These are phyloP conservation scores for Acanthurus lineatus DNA, from an alignment of 2,797 vertebrate species.

Conservation along the genomic window DNA sequence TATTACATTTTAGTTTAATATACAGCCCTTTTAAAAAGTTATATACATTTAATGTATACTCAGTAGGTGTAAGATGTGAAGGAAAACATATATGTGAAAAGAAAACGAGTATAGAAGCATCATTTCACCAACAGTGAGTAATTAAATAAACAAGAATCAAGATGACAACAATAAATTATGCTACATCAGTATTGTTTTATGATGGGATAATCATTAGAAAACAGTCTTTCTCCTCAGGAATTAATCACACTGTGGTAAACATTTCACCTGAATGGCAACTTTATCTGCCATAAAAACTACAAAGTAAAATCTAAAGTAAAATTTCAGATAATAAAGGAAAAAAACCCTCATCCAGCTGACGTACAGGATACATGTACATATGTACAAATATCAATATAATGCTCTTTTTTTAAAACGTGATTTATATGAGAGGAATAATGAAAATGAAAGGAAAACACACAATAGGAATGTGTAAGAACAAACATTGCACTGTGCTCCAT, in stretches of 20 bases:
- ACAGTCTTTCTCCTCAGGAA: constrained; percentile 52
- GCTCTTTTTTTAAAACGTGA: constrained; percentile 5
- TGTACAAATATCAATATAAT: constrained; percentile 42
- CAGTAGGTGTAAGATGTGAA: constrained; percentile 38
- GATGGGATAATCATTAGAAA: constrained; percentile 42
- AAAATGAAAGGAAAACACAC: constrained; percentile 22
- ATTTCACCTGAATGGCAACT: constrained; percentile 57
- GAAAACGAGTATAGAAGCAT: constrained; percentile 17
- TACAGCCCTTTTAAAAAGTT: constrained; percentile 76
- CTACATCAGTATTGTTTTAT: constrained; percentile 57
- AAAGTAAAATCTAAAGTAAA: constrained; percentile 36
- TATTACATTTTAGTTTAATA: constrained; percentile 59
- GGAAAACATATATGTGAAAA: constrained; percentile 16
- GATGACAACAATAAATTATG: constrained; percentile 67
- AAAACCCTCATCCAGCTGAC: constrained; percentile 41
- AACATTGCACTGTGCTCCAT: constrained; percentile 69
- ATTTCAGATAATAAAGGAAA: constrained; percentile 13
- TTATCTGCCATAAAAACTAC: constrained; percentile 32
- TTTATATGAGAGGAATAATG: neutral
- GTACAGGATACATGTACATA: constrained; percentile 15
- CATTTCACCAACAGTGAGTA: constrained; percentile 33
- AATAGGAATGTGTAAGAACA: constrained; percentile 66
- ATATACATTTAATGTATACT: constrained; percentile 63
- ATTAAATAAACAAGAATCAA: constrained; percentile 29
- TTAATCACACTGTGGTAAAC: constrained; percentile 52